Conservation (phyloP, 2,113 vertebrate genomes). For the Clarias gariepinus region DNA sequence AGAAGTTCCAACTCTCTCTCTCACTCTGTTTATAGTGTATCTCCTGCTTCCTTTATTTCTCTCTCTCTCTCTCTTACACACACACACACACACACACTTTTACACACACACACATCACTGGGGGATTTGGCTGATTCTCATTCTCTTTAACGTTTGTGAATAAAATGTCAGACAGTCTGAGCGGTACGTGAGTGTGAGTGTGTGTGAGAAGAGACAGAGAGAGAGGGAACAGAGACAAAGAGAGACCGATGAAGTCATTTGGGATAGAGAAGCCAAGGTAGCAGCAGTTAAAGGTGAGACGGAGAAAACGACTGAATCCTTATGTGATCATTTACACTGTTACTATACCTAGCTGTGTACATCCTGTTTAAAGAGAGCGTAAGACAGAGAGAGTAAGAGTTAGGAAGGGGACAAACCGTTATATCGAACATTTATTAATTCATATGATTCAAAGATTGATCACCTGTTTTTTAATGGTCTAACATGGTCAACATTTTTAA, state of each 20-base stretch:
- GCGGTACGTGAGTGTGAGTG: conserved; percentile 25
- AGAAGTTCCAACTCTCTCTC: neutral
- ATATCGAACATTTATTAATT: neutral
- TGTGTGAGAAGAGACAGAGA: neutral
- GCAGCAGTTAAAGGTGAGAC: conserved; percentile 1
- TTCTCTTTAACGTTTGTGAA: conserved; percentile 44
- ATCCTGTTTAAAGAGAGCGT: neutral
- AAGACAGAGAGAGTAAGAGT: neutral
- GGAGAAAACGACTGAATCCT: neutral
- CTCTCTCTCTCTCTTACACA: conserved; percentile 19
- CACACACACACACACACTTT: conserved; percentile 10
- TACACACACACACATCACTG: conserved; percentile 11
- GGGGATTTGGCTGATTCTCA: conserved; percentile 46
- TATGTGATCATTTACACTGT: neutral
- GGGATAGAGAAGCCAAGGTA: neutral
- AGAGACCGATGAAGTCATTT: neutral
- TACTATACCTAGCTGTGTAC: neutral
- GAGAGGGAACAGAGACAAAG: neutral
- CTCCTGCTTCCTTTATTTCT: neutral
- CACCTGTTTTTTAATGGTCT: no score
- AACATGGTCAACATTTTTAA: neutral
- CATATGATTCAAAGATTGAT: neutral
- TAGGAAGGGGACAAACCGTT: neutral
- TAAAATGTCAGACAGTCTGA: conserved; percentile 40
- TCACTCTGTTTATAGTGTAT: neutral